Percentiles rank a stretch among this genome's conserved stretches.
Evolutionary conservation across 2,797 vertebrate species (phyloP).

Genomic region (Euthynnus affinis): DNA sequence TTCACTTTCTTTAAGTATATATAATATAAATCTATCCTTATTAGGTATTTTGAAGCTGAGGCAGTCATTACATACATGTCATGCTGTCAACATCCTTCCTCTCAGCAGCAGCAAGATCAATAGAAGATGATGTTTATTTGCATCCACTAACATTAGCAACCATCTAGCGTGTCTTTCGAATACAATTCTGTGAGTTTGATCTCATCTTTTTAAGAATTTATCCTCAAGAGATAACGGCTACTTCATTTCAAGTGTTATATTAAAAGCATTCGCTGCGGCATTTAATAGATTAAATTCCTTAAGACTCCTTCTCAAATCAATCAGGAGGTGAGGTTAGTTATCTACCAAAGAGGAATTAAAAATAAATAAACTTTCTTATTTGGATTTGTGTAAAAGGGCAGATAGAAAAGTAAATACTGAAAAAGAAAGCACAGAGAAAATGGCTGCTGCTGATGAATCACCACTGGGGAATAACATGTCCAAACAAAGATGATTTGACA

Average conservation of each 20-base stretch:
- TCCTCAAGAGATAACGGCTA: background rate
- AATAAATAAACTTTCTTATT: background rate
- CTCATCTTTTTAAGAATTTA: background rate
- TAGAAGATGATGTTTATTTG: constrained; percentile 4
- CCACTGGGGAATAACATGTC: constrained; percentile 44
- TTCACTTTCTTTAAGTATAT: background rate
- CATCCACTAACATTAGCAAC: background rate
- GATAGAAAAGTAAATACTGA: background rate
- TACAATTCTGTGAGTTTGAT: background rate
- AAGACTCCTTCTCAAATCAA: constrained; percentile 1
- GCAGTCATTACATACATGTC: background rate
- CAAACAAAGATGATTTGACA: constrained; percentile 14
- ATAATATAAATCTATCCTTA: background rate
- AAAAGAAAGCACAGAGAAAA: constrained; percentile 8
- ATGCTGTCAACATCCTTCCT: background rate
- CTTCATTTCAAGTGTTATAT: constrained; percentile 16
- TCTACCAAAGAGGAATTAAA: background rate
- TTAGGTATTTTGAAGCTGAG: background rate
- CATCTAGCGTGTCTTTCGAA: background rate
- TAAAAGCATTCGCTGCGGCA: background rate
- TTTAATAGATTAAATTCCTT: background rate
- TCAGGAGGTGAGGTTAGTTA: background rate
- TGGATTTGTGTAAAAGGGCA: background rate
- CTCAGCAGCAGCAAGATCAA: constrained; percentile 7
- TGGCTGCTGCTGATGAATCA: constrained; percentile 1